phyloP scores from a whole-genome alignment of 2,797 vertebrate genomes.

The Pterois miles region DNA sequence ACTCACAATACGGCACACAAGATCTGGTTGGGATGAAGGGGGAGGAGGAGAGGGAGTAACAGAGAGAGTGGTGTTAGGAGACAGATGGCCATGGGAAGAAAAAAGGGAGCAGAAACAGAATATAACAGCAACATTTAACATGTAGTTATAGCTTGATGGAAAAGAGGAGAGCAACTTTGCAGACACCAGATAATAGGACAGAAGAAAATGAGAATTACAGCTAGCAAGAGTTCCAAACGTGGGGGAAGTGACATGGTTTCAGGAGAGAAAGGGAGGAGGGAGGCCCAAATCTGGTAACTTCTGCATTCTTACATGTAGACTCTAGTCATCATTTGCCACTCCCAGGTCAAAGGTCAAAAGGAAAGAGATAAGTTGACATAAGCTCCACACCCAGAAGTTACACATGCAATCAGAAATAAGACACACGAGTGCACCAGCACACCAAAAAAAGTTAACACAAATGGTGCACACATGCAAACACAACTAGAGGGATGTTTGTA shows the following conservation, averaged over 20 bases:
- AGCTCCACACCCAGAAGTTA: constrained; percentile 41
- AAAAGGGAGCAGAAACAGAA: neutral
- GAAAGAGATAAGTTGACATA: constrained; percentile 22
- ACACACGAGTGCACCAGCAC: neutral
- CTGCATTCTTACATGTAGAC: constrained; percentile 47
- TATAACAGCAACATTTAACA: neutral
- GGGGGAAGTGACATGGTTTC: constrained; percentile 37
- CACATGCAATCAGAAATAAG: constrained; percentile 14
- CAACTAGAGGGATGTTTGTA: neutral
- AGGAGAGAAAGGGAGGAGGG: constrained; percentile 22
- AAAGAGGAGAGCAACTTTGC: neutral
- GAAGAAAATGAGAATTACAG: neutral
- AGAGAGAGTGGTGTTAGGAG: constrained; percentile 1
- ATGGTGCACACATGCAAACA: neutral
- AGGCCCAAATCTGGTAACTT: constrained; percentile 31
- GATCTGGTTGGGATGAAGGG: constrained; percentile 1
- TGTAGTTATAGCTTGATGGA: neutral
- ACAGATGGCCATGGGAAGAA: constrained; percentile 18
- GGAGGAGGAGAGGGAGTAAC: neutral
- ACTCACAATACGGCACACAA: constrained; percentile 8
- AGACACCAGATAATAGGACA: neutral
- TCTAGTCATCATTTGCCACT: constrained; percentile 47
- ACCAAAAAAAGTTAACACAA: neutral
- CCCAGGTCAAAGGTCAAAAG: constrained; percentile 67
- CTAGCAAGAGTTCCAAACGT: neutral